phyloP scores from a whole-genome alignment of 2,888 invertebrate species.

The Phanerotoma sp. region DNA sequence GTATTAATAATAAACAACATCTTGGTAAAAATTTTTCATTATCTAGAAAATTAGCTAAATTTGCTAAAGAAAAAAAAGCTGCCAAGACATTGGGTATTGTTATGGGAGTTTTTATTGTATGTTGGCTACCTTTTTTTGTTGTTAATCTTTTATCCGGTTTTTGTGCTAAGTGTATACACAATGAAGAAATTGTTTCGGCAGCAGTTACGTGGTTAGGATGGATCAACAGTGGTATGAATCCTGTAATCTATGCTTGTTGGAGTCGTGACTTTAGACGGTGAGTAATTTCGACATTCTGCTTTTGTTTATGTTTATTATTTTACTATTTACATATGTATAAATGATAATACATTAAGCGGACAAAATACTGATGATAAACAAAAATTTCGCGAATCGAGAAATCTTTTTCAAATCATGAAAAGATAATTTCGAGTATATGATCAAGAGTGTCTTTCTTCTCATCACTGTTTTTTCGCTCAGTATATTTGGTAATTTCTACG shows the following conservation, averaged over 20 bases:
- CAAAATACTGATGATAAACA: too few relatives aligned
- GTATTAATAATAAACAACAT: slow-evolving; percentile 66
- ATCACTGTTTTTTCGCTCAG: too few relatives aligned
- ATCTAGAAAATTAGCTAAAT: slow-evolving; percentile 89
- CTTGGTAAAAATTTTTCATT: slow-evolving; percentile 88
- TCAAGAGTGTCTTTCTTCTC: too few relatives aligned
- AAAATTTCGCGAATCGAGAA: too few relatives aligned
- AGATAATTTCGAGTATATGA: too few relatives aligned
- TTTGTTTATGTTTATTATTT: not conserved
- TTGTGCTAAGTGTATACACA: slow-evolving; percentile 82
- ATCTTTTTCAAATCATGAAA: too few relatives aligned
- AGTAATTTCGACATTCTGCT: slow-evolving; percentile 43
- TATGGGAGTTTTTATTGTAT: slow-evolving; percentile 95
- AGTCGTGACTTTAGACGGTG: slow-evolving; percentile 94
- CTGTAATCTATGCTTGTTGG: slow-evolving; percentile 98
- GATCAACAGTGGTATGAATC: slow-evolving; percentile 96
- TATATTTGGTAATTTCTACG: too few relatives aligned
- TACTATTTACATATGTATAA: not conserved
- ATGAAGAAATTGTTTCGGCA: slow-evolving; percentile 84
- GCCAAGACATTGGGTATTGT: slow-evolving; percentile 97
- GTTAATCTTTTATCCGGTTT: slow-evolving; percentile 90
- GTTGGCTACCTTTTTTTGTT: slow-evolving; percentile 97
- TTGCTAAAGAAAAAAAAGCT: slow-evolving; percentile 96
- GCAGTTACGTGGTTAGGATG: slow-evolving; percentile 93
- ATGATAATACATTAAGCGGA: too few relatives aligned